Percentiles rank a stretch among this genome's conserved stretches.
phyloP scores from a whole-genome alignment of 1,140 invertebrate species.

The Drosophila obscura region DNA sequence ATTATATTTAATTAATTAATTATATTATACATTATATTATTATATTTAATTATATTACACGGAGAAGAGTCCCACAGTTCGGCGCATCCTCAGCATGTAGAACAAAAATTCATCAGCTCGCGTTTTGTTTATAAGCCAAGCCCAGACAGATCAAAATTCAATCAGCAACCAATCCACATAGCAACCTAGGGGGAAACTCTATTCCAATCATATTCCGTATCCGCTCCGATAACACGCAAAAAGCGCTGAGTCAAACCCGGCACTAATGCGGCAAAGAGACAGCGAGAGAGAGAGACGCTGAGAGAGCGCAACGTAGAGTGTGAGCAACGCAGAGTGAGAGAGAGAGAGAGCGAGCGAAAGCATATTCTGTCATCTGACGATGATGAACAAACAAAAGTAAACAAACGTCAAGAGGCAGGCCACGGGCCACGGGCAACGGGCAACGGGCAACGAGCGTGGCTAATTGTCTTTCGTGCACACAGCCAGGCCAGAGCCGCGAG shows the following conservation, averaged over 20 bases:
- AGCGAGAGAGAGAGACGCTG: constrained; percentile 20
- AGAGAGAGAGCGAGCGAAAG: neutral
- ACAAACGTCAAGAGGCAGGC: constrained; percentile 49
- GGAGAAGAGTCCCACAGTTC: no score
- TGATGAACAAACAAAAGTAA: constrained; percentile 52
- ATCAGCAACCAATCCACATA: neutral
- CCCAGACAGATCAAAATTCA: neutral
- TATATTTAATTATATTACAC: no score
- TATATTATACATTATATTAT: no score
- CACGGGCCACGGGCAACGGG: neutral
- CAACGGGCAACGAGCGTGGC: constrained; percentile 42
- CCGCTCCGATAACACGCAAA: constrained; percentile 9
- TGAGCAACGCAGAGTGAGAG: neutral
- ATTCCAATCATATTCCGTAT: constrained; percentile 8
- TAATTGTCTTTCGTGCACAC: constrained; percentile 45
- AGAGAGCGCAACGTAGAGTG: constrained; percentile 22
- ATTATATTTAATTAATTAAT: no score
- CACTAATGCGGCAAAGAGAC: constrained; percentile 13
- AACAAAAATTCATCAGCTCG: no score
- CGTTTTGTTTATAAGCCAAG: neutral
- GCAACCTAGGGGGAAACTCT: neutral
- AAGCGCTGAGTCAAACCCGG: constrained; percentile 56
- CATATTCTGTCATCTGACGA: constrained; percentile 40
- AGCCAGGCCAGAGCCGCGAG: constrained; percentile 14
- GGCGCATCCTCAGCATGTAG: no score